phyloP scores from a whole-genome alignment of 1,140 invertebrate species.

The Zophobas atratus region DNA sequence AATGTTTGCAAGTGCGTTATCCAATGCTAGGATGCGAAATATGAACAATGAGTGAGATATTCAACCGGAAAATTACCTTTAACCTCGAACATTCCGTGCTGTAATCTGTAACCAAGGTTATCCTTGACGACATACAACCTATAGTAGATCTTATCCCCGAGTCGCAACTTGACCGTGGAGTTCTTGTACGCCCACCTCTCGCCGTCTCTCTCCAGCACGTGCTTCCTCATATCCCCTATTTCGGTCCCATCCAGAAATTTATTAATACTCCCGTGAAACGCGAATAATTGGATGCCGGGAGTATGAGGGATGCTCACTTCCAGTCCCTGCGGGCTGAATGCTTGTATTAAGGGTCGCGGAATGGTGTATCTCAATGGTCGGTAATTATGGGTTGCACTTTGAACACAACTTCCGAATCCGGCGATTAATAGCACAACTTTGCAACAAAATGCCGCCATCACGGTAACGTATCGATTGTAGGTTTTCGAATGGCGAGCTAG shows the following conservation, averaged over 20 bases:
- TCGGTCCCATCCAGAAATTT: conserved; percentile 64
- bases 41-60: neutral
- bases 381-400: conserved; percentile 2
- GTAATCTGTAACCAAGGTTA: conserved; percentile 63
- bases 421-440: conserved; percentile 29
- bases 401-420: neutral
- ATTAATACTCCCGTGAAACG: conserved; percentile 67
- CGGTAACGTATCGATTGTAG: neutral
- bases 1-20: neutral
- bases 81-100: conserved; percentile 57
- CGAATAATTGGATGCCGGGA: conserved; percentile 63
- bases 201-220: conserved; percentile 67
- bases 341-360: conserved; percentile 30
- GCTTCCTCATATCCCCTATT: conserved; percentile 70
- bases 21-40: neutral
- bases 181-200: conserved; percentile 71
- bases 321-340: conserved; percentile 56
- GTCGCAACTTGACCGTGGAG: conserved; percentile 64
- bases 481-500: neutral
- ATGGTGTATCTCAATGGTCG: conserved; percentile 23
- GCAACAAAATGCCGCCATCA: neutral
- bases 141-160: conserved; percentile 71
- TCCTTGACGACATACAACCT: conserved; percentile 73
- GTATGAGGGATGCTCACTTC: conserved; percentile 63
- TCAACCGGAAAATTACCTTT: conserved; percentile 51